Evolutionary conservation across 2,113 vertebrate species (phyloP), one percentile per base, ranked within the genome.

Genomic region (Ochotona princeps): DNA sequence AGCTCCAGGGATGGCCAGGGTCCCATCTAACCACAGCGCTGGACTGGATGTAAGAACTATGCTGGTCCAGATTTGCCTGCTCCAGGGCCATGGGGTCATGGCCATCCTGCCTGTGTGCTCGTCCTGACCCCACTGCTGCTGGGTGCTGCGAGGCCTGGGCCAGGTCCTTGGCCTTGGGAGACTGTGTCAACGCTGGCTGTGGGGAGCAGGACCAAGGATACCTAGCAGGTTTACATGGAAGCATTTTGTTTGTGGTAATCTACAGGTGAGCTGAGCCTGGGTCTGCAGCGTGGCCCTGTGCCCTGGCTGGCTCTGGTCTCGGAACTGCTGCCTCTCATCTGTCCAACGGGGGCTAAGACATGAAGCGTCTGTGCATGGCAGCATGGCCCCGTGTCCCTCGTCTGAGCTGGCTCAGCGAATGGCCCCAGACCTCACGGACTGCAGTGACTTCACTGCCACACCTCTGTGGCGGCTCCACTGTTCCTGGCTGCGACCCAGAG

Each of bases 11-110:
- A 65, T 28, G 51, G 72, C 90, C 78, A 7, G 69, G 81, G 26
- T 67, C 54, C 79, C 17, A 32, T 1, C 2, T 0, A 0, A 63
- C 63, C 1, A 0, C 73, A 0, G 63, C 0, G 0, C 73, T 5
- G 85, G 35, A 4, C 26, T 0, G 3, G 18, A 65, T 4, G 20
- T 2, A 21, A 18, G 51, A 35, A 30, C 38, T 49, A 10, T 2
- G 7, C n/a, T 0, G 0, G 7, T 21, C 47, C 0, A 0, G 18
- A 2, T 72, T 35, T 60, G 0, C 30, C n/a, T 3, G 38, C 8
- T 44, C 38, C 1, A 0, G 63, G 85, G 7, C 65, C 25, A 1
- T 0, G 4, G 28, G 11, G 38, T 57, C 57, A 23, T 8, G 0
- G 38, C 6, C 38, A 44, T 44, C 38, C 8, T 10, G 17, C 12